Percentiles rank a stretch among this genome's conserved stretches.
These are phyloP conservation scores for fruit fly (Drosophila melanogaster) DNA, from an alignment of 1,140 invertebrate genomes.

Conservation along the genomic window Release_6_plus_ISO1_MT NT_033777.3:22232001-22232500, in stretches of 20 bases:
- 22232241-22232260: background rate
- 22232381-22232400: slow-evolving; percentile 21
- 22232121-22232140: slow-evolving; percentile 11
- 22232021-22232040: background rate
- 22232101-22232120: slow-evolving; percentile 39
- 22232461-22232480: slow-evolving; percentile 42
- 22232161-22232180: slow-evolving; percentile 38
- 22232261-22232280: background rate
- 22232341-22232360: slow-evolving; percentile 13
- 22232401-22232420: slow-evolving; percentile 25
- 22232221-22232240: background rate
- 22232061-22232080: slow-evolving; percentile 52
- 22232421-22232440: slow-evolving; percentile 24
- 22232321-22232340: background rate
- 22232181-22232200: slow-evolving; percentile 32
- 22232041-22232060: slow-evolving; percentile 36
- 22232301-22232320: background rate
- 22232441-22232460: slow-evolving; percentile 44
- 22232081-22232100: slow-evolving; percentile 58
- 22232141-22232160: slow-evolving; percentile 18
- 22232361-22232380: slow-evolving; percentile 1
- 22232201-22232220: slow-evolving; percentile 10
- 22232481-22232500: slow-evolving; percentile 36
- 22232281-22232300: background rate
- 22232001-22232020: slow-evolving; percentile 9